Percentiles rank a stretch among this genome's conserved stretches.
These are phyloP conservation scores for Zoanthus sansibaricus DNA, from an alignment of 92 coral and sea anemone species.

Conservation along the genomic window DNA sequence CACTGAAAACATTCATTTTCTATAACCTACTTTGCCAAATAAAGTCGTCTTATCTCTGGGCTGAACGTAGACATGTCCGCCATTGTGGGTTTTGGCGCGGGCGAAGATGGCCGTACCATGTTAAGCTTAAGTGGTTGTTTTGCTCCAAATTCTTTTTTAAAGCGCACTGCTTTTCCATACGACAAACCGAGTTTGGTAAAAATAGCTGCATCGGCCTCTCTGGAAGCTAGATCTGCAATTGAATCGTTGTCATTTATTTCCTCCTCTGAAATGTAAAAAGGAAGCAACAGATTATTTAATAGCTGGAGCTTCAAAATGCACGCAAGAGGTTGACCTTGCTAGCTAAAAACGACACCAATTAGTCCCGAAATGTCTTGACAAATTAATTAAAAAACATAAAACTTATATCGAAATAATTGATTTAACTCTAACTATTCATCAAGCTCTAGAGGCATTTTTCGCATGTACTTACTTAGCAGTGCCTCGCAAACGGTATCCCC, in stretches of 20 bases:
- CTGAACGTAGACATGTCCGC: constrained; percentile 53
- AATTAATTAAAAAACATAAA: not conserved
- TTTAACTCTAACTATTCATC: constrained; percentile 19
- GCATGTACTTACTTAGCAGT: constrained; percentile 48
- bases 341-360: constrained; percentile 3
- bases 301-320: constrained; percentile 6
- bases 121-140: constrained; percentile 16
- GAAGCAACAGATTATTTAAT: not conserved
- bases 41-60: constrained; percentile 62
- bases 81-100: constrained; percentile 48
- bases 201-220: constrained; percentile 48
- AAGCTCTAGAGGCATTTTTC: not conserved
- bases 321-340: constrained; percentile 3
- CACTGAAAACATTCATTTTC: constrained; percentile 32
- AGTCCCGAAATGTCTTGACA: constrained; percentile 6
- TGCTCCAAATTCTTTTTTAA: constrained; percentile 54
- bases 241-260: constrained; percentile 44
- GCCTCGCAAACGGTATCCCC: constrained; percentile 46
- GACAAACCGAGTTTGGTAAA: constrained; percentile 50
- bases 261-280: constrained; percentile 40
- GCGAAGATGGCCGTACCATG: constrained; percentile 47
- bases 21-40: constrained; percentile 56
- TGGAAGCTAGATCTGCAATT: constrained; percentile 38
- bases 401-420: constrained; percentile 2
- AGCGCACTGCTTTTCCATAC: constrained; percentile 58